Percentiles rank a stretch among this genome's conserved stretches.
phyloP scores from a whole-genome alignment of 2,797 vertebrate genomes.

The Tamandua tetradactyla region DNA sequence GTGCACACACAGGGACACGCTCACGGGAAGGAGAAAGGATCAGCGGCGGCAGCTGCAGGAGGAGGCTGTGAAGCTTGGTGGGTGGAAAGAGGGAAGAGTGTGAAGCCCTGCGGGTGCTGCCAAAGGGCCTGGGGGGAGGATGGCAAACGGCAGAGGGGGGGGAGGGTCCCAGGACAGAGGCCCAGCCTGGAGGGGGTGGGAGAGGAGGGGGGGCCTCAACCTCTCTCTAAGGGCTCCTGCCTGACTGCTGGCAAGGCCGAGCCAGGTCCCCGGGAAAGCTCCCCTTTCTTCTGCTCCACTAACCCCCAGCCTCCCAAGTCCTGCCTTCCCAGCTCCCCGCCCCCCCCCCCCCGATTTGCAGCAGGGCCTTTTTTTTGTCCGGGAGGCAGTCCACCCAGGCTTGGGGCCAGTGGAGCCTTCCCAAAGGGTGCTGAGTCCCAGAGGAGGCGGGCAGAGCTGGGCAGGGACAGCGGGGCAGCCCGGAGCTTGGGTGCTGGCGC shows the following conservation, averaged over 20 bases:
- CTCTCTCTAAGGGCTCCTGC: not conserved
- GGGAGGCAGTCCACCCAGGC: not conserved
- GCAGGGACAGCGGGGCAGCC: not conserved
- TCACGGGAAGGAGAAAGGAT: no score
- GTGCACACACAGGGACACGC: rapidly evolving
- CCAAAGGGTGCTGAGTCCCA: no score
- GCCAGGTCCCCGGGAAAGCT: not conserved
- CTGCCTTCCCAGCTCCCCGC: not conserved
- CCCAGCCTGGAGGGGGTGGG: no score
- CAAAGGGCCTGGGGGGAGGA: no score
- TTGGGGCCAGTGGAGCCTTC: not conserved
- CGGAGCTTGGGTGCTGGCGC: no score
- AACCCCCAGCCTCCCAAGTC: not conserved
- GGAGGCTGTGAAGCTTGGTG: no score
- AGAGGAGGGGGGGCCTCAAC: not conserved
- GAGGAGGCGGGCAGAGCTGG: no score
- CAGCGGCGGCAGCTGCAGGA: no score
- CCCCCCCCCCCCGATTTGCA: not conserved
- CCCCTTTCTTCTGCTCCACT: not conserved
- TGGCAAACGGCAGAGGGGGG: no score
- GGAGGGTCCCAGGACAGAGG: not conserved
- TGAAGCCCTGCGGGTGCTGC: no score
- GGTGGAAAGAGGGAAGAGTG: no score
- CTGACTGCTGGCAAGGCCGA: not conserved
- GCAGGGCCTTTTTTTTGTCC: not conserved